A percentile compares a stretch with the other conserved stretches of the same genome.
phyloP scores from a whole-genome alignment of 2,888 invertebrate species.

The Trichogramma evanescens region DNA sequence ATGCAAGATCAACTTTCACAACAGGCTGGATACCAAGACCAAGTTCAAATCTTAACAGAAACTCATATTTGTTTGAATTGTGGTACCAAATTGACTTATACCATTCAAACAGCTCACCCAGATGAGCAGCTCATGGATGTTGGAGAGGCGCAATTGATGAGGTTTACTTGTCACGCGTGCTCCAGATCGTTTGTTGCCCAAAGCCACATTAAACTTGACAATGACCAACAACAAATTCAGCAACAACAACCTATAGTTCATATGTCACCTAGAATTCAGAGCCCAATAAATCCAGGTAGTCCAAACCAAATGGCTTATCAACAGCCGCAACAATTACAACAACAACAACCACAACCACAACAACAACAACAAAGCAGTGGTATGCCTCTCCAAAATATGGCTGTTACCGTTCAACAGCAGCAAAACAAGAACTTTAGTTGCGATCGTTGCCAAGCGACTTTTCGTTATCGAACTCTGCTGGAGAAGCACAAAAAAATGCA shows the following conservation, averaged over 20 bases:
- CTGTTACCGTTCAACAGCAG: neutral
- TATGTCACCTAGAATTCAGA: slow-evolving; percentile 18
- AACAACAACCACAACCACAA: neutral
- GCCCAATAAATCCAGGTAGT: too few species aligned
- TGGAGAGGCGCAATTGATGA: slow-evolving; percentile 26
- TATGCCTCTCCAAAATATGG: neutral
- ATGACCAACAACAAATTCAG: slow-evolving; percentile 28
- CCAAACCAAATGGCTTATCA: neutral
- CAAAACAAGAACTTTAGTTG: slow-evolving; percentile 40
- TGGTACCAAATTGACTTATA: slow-evolving; percentile 43
- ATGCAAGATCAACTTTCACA: slow-evolving; percentile 20
- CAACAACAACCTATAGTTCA: slow-evolving; percentile 4
- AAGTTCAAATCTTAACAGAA: slow-evolving; percentile 35
- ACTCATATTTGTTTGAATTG: slow-evolving; percentile 40
- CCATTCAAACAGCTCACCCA: slow-evolving; percentile 38
- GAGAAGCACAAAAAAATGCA: slow-evolving; percentile 45
- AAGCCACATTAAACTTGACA: slow-evolving; percentile 40
- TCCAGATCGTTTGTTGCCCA: slow-evolving; percentile 37
- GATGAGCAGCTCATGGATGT: slow-evolving; percentile 23
- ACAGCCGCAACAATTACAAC: slow-evolving; percentile 1
- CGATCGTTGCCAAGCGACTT: slow-evolving; percentile 42
- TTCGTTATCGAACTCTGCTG: slow-evolving; percentile 43
- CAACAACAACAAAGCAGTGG: neutral
- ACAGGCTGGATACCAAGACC: slow-evolving; percentile 31
- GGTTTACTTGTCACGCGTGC: slow-evolving; percentile 40